Conservation (phyloP, 2,113 vertebrate species). For the Tilapia sparmanii region DNA sequence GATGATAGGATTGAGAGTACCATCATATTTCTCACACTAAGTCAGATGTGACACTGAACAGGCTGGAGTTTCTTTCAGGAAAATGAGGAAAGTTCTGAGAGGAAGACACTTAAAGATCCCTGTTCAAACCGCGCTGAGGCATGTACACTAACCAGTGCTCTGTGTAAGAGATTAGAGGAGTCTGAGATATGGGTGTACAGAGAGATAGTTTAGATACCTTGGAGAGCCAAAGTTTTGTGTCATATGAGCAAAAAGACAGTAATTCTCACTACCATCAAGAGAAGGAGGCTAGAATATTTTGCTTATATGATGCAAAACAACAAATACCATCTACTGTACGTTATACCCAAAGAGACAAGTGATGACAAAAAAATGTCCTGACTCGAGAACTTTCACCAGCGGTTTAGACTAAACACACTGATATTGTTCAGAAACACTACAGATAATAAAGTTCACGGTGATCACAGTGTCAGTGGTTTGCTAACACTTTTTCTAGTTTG, state of each 20-base stretch:
- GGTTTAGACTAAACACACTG: neutral
- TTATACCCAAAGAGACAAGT: fast-evolving
- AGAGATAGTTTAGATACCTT: neutral
- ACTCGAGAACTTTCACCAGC: neutral
- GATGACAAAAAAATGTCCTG: neutral
- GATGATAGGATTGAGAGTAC: neutral
- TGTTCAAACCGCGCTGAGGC: fast-evolving
- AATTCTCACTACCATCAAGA: fast-evolving
- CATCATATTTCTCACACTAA: neutral
- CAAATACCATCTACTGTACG: neutral
- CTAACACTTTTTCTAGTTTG: neutral
- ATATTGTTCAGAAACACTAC: neutral
- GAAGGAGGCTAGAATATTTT: neutral
- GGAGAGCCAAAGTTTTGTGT: fast-evolving
- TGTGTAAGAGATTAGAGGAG: neutral
- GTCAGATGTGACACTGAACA: neutral
- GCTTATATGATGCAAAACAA: neutral
- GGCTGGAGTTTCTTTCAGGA: neutral
- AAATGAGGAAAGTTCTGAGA: neutral
- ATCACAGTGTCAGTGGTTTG: neutral
- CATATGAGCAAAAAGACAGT: fast-evolving
- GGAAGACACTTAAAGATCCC: neutral
- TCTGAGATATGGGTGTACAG: neutral
- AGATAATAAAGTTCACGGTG: neutral
- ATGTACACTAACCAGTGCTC: neutral